phyloP scores from a whole-genome alignment of 1,140 invertebrate species.

The Solenopsis invicta region DNA sequence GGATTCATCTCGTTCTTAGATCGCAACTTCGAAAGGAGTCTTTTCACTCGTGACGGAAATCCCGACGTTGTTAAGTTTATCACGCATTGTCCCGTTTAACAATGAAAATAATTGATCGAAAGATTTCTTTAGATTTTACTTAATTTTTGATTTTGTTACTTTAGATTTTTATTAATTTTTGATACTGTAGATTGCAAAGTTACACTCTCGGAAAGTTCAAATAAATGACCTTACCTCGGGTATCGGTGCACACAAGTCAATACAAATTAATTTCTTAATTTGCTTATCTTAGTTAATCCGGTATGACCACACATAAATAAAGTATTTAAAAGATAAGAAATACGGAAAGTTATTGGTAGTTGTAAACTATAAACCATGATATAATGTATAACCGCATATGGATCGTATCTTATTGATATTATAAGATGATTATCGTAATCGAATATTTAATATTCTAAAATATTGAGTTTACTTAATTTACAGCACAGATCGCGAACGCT shows the following conservation, averaged over 20 bases:
- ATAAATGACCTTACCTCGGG: background rate
- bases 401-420: background rate
- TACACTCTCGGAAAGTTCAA: background rate
- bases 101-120: background rate
- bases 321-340: background rate
- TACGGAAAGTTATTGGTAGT: background rate
- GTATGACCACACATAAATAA: background rate
- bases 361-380: background rate
- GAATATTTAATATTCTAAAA: background rate
- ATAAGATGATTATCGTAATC: background rate
- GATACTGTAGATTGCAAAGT: background rate
- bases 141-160: background rate
- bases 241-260: background rate
- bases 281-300: background rate
- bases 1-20: constrained; percentile 55
- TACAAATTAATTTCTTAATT: constrained; percentile 26
- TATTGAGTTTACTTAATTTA: background rate
- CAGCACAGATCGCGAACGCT: background rate
- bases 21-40: constrained; percentile 4
- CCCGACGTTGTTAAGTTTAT: constrained; percentile 29
- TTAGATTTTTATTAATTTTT: background rate
- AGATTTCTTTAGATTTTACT: background rate
- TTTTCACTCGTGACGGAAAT: constrained; percentile 2
- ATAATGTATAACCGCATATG: background rate
- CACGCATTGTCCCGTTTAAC: background rate